Base-by-base conservation (phyloP, 1,140 invertebrate genomes). In the Drosophila tani region DNA sequence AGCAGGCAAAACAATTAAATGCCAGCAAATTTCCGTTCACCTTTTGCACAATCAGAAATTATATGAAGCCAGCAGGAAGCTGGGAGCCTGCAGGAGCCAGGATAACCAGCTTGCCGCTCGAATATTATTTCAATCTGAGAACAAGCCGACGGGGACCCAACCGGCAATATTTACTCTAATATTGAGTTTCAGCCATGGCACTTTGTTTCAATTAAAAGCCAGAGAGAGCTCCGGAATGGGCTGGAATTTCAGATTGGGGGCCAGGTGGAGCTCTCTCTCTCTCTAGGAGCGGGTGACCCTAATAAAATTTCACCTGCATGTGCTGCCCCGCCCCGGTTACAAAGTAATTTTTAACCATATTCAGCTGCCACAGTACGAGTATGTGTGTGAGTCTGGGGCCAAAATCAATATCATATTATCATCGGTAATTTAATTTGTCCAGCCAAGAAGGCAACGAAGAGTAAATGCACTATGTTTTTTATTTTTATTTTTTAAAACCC, bases 161-260 rank as follows among this genome's bases (percentile, higher is more conserved):
- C n/a, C 21, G n/a, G n/a, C 67, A 41, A 59, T 73, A 75, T 77
- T 66, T 59, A 58, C 63, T 41, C 40, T 74, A 58, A 65, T 49
- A 74, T 75, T 64, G 51, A 45, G 50, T 45, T 69, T 47, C 46
- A 50, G 67, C 46, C 66, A 58, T 59, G 69, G 53, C 69, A 73
- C 69, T 73, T 73, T 73, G 69, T 73, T 73, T 71, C 69, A 73
- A 73, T 73, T 73, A 73, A 73, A 51, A 71, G 67, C 40, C 49
- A 29, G 27, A 29, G 24, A 14, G 56, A 24, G 43, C 56, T 29
- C 38, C 29, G 6, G 65, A 65, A 50, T 35, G 59, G 66, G 35
- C 35, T 66, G 67, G 49, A 21, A 55, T 67, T 66, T 67, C 64
- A 45, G 38, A 70, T 45, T 35, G 57, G 29, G n/a, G 29, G n/a